phyloP scores from a whole-genome alignment of 1,140 invertebrate genomes.

The Cardiocondyla obscurior region DNA sequence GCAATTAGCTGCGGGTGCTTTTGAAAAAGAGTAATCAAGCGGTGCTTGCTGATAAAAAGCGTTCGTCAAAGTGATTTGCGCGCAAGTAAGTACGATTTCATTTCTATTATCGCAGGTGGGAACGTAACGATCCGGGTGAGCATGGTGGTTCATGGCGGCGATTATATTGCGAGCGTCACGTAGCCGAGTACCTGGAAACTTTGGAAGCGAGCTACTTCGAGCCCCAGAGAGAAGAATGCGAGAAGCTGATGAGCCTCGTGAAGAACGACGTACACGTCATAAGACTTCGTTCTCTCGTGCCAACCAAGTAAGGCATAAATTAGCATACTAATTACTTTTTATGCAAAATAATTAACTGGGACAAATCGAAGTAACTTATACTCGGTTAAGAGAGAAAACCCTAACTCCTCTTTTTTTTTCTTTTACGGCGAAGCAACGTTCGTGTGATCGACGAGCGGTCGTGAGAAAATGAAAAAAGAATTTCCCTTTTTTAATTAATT shows the following conservation, averaged over 20 bases:
- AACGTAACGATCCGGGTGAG: slow-evolving; percentile 71
- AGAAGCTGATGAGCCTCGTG: slow-evolving; percentile 69
- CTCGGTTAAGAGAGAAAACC: background rate
- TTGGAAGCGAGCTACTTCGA: slow-evolving; percentile 74
- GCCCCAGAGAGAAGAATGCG: slow-evolving; percentile 65
- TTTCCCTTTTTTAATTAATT: too few relatives aligned
- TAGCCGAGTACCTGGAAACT: slow-evolving; percentile 79
- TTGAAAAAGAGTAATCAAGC: background rate
- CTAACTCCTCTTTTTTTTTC: background rate
- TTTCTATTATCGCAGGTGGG: slow-evolving; percentile 71
- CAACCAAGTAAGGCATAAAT: slow-evolving; percentile 72
- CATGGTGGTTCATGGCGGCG: slow-evolving; percentile 79
- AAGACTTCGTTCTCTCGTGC: slow-evolving; percentile 73
- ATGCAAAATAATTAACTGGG: background rate
- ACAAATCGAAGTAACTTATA: background rate
- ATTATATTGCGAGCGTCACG: slow-evolving; percentile 80
- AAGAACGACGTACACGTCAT: slow-evolving; percentile 70
- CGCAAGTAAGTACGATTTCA: background rate
- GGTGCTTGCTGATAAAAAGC: background rate
- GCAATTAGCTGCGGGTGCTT: background rate
- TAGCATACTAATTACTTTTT: background rate
- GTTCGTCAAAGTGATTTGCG: background rate
- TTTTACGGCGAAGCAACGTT: too few relatives aligned
- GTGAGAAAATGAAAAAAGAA: too few relatives aligned
- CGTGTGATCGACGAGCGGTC: too few relatives aligned